Conservation (phyloP, 53 echinoderm and acorn worm species). For the Temnopleurus reevesii region DNA sequence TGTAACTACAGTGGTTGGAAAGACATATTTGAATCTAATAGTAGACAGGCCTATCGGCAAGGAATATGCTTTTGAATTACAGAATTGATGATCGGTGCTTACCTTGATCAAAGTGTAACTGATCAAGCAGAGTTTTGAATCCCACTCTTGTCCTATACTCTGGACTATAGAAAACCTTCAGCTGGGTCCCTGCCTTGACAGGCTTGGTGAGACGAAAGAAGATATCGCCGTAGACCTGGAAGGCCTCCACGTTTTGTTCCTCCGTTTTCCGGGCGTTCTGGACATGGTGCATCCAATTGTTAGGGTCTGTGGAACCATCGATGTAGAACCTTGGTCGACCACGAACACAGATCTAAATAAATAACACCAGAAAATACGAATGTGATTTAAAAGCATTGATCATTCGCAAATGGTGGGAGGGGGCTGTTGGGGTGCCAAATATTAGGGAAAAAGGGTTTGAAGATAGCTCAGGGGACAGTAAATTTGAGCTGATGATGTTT, state of each 20-base stretch:
- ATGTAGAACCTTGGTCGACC: conserved; percentile 44
- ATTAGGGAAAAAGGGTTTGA: too few species aligned
- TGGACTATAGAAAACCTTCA: conserved; percentile 33
- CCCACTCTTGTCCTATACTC: conserved; percentile 15
- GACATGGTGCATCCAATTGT: conserved; percentile 47
- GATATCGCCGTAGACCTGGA: conserved; percentile 48
- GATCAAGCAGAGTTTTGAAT: conserved; percentile 1
- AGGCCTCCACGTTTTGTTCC: conserved; percentile 48
- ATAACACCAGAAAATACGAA: too few species aligned
- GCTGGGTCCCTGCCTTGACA: conserved; percentile 25
- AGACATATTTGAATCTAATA: too few species aligned
- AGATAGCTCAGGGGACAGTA: too few species aligned
- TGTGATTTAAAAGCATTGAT: too few species aligned
- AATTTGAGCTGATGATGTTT: too few species aligned
- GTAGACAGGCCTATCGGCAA: too few species aligned
- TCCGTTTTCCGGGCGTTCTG: conserved; percentile 26
- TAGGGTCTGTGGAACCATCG: conserved; percentile 1
- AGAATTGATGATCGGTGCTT: too few species aligned
- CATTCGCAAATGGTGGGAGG: too few species aligned
- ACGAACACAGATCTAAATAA: conserved; percentile 23
- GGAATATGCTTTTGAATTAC: too few species aligned
- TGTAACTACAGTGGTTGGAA: too few species aligned
- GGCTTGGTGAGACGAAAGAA: conserved; percentile 39
- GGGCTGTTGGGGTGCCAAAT: too few species aligned
- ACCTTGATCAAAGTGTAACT: background rate